Evolutionary conservation across 2,113 vertebrate genomes (phyloP).

Genomic region (Lasiurus cinereus): DNA sequence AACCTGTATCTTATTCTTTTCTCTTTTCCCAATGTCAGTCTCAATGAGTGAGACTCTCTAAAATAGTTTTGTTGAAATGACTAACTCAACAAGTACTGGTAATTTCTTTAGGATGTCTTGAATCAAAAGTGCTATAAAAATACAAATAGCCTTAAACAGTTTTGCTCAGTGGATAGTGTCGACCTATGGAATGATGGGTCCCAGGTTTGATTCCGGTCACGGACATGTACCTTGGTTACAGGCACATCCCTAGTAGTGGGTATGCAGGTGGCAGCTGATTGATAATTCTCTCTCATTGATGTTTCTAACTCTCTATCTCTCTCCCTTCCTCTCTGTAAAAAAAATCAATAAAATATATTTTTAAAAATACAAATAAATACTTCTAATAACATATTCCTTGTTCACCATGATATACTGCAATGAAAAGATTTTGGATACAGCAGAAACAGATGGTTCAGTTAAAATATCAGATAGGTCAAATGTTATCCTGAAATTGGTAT

Average conservation of each 20-base stretch:
- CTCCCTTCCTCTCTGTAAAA: no score
- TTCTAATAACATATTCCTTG: neutral
- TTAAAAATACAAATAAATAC: neutral
- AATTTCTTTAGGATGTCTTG: neutral
- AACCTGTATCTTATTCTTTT: neutral
- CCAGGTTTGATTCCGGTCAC: no score
- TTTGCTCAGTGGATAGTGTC: no score
- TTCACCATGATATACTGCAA: neutral
- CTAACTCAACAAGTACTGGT: neutral
- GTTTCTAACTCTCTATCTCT: no score
- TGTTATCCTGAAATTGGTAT: neutral
- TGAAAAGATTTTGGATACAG: neutral
- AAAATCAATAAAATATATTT: no score
- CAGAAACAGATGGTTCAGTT: neutral
- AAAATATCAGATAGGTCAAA: neutral
- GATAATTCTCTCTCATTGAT: no score
- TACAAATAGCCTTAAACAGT: neutral
- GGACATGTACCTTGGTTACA: no score
- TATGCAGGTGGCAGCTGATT: no score
- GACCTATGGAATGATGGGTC: no score
- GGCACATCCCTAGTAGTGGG: no score
- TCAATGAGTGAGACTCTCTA: neutral
- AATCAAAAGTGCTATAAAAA: neutral
- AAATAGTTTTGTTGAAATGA: neutral
- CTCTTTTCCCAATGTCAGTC: neutral